Conservation (phyloP, 2,113 vertebrate genomes). For the Brachyhypopomus gauderio region DNA sequence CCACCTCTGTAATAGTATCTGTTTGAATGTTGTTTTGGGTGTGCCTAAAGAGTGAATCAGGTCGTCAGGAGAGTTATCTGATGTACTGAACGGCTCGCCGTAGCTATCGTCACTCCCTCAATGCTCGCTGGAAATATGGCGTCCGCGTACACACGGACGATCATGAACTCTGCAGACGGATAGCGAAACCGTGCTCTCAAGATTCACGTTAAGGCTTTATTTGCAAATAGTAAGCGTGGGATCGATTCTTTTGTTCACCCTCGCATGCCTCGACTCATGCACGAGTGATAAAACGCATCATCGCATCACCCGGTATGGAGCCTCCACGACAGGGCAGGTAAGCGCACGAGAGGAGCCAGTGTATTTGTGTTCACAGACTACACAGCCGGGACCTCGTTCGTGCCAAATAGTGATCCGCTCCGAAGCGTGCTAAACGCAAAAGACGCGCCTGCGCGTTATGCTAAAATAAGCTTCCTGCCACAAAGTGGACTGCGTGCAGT, state of each 20-base stretch:
- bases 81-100: conserved; percentile 66
- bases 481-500: conserved; percentile 74
- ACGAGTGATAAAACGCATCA: conserved; percentile 59
- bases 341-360: conserved; percentile 56
- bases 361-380: conserved; percentile 62
- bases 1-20: too few relatives aligned
- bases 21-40: too few relatives aligned
- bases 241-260: conserved; percentile 49
- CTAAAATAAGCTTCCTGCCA: conserved; percentile 71
- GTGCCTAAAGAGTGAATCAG: too few relatives aligned
- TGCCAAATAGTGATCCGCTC: conserved; percentile 73
- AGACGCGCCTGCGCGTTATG: conserved; percentile 59
- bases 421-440: conserved; percentile 45
- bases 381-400: conserved; percentile 67
- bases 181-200: conserved; percentile 68
- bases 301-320: conserved; percentile 72
- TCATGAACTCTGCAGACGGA: conserved; percentile 72
- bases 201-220: conserved; percentile 41
- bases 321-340: conserved; percentile 79
- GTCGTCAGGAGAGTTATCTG: conserved; percentile 45
- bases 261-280: conserved; percentile 74
- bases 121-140: conserved; percentile 79
- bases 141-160: conserved; percentile 71
- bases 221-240: conserved; percentile 70
- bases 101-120: conserved; percentile 75